phyloP scores from a whole-genome alignment of 2,888 invertebrate species.

The Hyposoter dolosus region DNA sequence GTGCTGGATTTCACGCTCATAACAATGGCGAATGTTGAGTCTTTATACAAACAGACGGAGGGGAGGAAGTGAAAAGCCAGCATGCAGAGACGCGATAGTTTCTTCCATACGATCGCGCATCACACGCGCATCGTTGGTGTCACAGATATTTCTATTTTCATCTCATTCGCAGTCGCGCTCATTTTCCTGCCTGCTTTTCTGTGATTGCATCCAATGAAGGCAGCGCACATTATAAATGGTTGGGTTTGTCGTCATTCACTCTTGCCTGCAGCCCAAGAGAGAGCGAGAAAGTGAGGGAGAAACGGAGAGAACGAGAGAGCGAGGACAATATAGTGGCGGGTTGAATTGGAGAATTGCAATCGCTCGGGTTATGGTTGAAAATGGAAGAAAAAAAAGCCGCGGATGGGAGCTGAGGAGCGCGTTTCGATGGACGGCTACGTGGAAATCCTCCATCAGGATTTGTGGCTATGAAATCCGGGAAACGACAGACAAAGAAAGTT shows the following conservation, averaged over 20 bases:
- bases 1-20: no score
- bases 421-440: conserved; percentile 29
- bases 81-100: background rate
- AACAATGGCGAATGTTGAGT: no score
- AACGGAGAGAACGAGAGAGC: background rate
- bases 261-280: conserved; percentile 20
- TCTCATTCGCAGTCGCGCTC: conserved; percentile 43
- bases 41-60: no score
- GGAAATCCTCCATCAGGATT: conserved; percentile 24
- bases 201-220: conserved; percentile 59
- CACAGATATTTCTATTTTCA: conserved; percentile 60
- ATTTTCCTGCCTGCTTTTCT: conserved; percentile 1
- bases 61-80: background rate
- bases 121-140: conserved; percentile 52
- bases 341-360: conserved; percentile 3
- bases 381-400: background rate
- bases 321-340: background rate
- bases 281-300: conserved; percentile 1
- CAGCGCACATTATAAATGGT: conserved; percentile 71
- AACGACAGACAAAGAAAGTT: conserved; percentile 19
- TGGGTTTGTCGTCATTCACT: conserved; percentile 51
- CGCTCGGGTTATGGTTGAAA: conserved; percentile 31
- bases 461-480: conserved; percentile 33
- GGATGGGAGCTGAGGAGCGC: conserved; percentile 12
- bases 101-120: conserved; percentile 43